Evolutionary conservation across 2,888 invertebrate species (phyloP).

Genomic region (Eurytoma californica): DNA sequence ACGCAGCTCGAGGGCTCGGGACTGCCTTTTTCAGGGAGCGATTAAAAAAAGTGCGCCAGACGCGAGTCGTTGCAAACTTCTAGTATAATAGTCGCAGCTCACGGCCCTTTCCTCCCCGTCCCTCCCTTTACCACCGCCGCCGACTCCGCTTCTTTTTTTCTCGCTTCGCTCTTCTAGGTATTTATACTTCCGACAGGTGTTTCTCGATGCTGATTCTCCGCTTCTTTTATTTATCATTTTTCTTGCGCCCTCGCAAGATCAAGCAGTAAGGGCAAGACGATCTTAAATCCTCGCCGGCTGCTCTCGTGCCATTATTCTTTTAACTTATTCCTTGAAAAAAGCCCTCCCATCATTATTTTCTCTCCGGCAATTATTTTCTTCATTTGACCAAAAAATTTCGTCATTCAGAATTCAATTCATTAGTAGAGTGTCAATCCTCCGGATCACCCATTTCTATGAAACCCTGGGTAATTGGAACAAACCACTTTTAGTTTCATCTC

Average conservation of each 20-base stretch:
- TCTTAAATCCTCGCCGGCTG: background rate
- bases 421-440: no score
- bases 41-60: constrained; percentile 54
- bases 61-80: constrained; percentile 35
- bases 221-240: background rate
- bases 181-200: constrained; percentile 57
- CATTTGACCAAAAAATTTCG: no score
- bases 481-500: no score
- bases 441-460: no score
- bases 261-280: background rate
- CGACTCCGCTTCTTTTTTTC: constrained; percentile 44
- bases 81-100: constrained; percentile 35
- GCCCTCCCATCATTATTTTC: no score
- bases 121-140: constrained; percentile 14
- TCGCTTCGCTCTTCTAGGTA: constrained; percentile 39
- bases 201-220: constrained; percentile 36
- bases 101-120: constrained; percentile 17
- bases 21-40: constrained; percentile 43
- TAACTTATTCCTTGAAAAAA: no score
- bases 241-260: background rate
- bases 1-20: constrained; percentile 51
- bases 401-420: no score
- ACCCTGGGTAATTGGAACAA: no score
- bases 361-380: no score
- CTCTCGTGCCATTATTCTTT: background rate